Evolutionary conservation across 2,113 vertebrate genomes (phyloP), one percentile per base, ranked within the genome.

Genomic region (Zosterops japonicus): DNA sequence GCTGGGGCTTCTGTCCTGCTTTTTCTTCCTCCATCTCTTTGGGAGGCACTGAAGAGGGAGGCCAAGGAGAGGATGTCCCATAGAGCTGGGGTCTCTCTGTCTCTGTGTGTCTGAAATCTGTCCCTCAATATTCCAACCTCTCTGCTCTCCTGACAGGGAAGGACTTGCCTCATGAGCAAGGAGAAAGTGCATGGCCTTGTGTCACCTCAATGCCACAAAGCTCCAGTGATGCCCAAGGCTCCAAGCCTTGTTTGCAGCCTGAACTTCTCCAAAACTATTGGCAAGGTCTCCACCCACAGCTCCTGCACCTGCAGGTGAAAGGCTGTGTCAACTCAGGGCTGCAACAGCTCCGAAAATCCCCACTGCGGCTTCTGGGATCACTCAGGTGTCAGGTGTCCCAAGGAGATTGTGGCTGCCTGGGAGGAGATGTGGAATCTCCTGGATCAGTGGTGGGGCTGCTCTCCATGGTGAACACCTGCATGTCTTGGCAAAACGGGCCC

Each of bases 241-340:
- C 71, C 6, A 7, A 83, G 59, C 67, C 39, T 19, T 1, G 1
- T 36, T 64, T 18, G 46, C 46, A 56, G 20, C 46, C 65, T 42
- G 64, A 56, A 22, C 35, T 44, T 86, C 91, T 67, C 47, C 47
- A 36, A 16, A 84, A 12, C 2, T 22, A 5, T 7, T 46, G 44
- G 36, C 33, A 23, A n/a, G 23, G 23, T 56, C 65, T 94, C 60
- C 55, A 12, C 11, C 25, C 44, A 17, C 49, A 56, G 19, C 23
- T 87, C 14, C 70, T 67, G 75, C 93, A 87, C 52, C 93, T 93
- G 92, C 80, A 79, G 87, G n/a, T 33, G 78, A 67, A 53, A 89
- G 67, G 35, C 39, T 31, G 1, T 21, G 57, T 14, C 60, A 55
- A 50, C 81, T 49, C 35, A n/a, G 86, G 46, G 67, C 35, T 75